Base-by-base conservation (phyloP, 2,113 vertebrate genomes). In the Centrocercus urophasianus region DNA sequence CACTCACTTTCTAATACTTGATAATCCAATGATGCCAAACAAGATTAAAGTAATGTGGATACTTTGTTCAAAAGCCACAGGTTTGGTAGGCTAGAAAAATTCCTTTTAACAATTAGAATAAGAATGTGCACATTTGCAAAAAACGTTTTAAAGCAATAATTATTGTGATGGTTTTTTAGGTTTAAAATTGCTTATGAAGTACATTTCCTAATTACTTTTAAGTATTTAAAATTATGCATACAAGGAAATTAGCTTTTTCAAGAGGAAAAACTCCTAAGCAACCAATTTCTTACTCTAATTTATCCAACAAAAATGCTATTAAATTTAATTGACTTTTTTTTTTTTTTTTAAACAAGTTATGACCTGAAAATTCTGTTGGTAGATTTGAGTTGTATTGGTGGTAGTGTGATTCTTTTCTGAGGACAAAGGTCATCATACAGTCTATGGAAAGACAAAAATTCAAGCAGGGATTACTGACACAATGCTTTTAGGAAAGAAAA, bases 171-270 rank as follows among this genome's bases (percentile, higher is more conserved):
- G 27, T 25, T 73, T 59, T 81, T 47, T 16, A 60, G 83, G 75
- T 93, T 72, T 75, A 77, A 73, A 92, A 83, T 63, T 83, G 71
- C 78, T 43, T 80, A 80, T 70, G 36, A 87, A 42, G 67, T 95
- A 2, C 72, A 45, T 93, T 87, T 92, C 36, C 43, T 96, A 91
- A 95, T 95, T 95, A 73, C 59, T 85, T 92, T 63, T 27, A 95
- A 82, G 48, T 79, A 71, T 71, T 93, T 94, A 52, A 91, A 90
- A 89, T 90, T 72, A 82, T 73, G 50, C 67, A 65, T 79, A 89
- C 48, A 83, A 84, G 72, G 57, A 87, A 75, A 93, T 70, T 16
- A 83, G 20, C 47, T 91, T 93, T 90, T 90, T 54, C 83, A 86
- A 64, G 42, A 88, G 27, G 30, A 91, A 42, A 70, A 76, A 87